A percentile compares a stretch with the other conserved stretches of the same genome.
Evolutionary conservation across 2,888 invertebrate genomes (phyloP).

Genomic region (Agrochola circellaris): DNA sequence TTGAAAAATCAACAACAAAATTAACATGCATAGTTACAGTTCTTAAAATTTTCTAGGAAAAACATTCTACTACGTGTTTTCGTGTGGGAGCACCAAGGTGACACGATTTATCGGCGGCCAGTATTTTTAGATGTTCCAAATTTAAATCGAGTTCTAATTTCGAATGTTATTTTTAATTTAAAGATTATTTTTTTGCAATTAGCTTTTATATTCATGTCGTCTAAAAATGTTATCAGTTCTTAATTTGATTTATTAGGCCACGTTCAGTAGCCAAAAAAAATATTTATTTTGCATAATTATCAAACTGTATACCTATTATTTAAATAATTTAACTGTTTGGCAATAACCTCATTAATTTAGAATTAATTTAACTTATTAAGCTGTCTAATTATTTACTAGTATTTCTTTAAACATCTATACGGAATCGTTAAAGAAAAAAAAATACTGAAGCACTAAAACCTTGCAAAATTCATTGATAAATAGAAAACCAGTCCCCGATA

Average conservation of each 20-base stretch:
- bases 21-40: background rate
- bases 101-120: slow-evolving; percentile 64
- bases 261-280: background rate
- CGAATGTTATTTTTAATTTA: slow-evolving; percentile 43
- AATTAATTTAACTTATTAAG: background rate
- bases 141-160: slow-evolving; percentile 64
- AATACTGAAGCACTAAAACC: slow-evolving; percentile 2
- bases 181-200: background rate
- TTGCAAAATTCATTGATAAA: slow-evolving; percentile 39
- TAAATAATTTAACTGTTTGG: background rate
- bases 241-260: background rate
- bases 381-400: background rate
- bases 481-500: slow-evolving; percentile 42
- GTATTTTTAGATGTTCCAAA: slow-evolving; percentile 65
- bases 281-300: background rate
- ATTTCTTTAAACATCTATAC: background rate
- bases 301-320: background rate
- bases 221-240: too few species aligned
- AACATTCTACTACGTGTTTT: slow-evolving; percentile 40
- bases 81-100: slow-evolving; percentile 61
- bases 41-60: slow-evolving; percentile 42
- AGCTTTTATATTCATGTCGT: background rate
- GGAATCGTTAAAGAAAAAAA: background rate
- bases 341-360: background rate
- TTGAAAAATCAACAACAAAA: slow-evolving; percentile 20